Conservation (phyloP, 2,888 invertebrate species). For the Unio delphinus region DNA sequence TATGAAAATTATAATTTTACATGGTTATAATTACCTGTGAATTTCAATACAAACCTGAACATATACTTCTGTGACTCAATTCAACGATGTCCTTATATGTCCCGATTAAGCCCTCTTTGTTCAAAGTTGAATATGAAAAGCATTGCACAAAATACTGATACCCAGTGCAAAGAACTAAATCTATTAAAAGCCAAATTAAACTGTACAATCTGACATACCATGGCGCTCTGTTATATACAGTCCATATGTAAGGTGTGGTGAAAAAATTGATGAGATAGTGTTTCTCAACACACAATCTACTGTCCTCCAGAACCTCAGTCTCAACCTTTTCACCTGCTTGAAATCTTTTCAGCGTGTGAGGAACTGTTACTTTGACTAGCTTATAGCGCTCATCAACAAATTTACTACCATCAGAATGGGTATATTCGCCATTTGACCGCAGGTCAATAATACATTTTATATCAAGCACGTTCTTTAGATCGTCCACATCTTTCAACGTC, state of each 20-base stretch:
- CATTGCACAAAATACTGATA: slow-evolving; percentile 42
- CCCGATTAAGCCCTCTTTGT: slow-evolving; percentile 40
- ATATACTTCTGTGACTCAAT: slow-evolving; percentile 38
- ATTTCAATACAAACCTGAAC: slow-evolving; percentile 43
- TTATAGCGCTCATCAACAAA: slow-evolving; percentile 49
- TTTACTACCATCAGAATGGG: slow-evolving; percentile 38
- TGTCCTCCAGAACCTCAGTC: slow-evolving; percentile 3
- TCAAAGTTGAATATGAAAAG: slow-evolving; percentile 44
- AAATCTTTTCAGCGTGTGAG: slow-evolving; percentile 24
- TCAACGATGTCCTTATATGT: slow-evolving; percentile 57
- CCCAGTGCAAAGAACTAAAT: slow-evolving; percentile 18
- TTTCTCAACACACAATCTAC: slow-evolving; percentile 7
- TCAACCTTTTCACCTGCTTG: slow-evolving; percentile 29
- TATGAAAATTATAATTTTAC: neutral
- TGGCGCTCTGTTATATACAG: slow-evolving; percentile 49
- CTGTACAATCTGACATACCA: slow-evolving; percentile 50
- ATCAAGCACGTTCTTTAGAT: slow-evolving; percentile 38
- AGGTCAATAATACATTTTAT: slow-evolving; percentile 60
- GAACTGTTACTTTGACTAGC: slow-evolving; percentile 44
- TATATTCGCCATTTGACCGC: slow-evolving; percentile 55
- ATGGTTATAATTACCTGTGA: neutral
- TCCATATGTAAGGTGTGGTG: slow-evolving; percentile 41
- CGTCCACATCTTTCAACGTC: slow-evolving; percentile 34
- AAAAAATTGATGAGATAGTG: slow-evolving; percentile 59
- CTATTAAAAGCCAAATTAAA: no score